phyloP scores from a whole-genome alignment of 2,797 vertebrate genomes.

The Antrozous pallidus region DNA sequence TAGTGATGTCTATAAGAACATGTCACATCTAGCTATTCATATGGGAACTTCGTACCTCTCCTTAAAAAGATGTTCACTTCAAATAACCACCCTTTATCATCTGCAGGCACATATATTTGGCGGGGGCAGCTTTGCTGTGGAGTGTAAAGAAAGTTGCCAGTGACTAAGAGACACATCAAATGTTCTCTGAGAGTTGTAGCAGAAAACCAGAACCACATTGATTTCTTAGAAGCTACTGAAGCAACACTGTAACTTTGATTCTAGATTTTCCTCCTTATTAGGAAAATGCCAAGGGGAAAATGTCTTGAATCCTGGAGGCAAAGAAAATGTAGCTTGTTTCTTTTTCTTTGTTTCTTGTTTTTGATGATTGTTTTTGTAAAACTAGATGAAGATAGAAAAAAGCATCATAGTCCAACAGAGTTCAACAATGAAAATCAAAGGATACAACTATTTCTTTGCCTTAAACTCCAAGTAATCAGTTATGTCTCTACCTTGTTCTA shows the following conservation, averaged over 20 bases:
- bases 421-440: constrained; percentile 49
- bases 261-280: constrained; percentile 57
- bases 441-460: constrained; percentile 11
- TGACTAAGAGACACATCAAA: neutral
- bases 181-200: neutral
- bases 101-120: neutral
- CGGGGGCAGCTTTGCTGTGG: neutral
- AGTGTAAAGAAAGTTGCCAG: constrained; percentile 17
- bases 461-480: neutral
- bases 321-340: constrained; percentile 33
- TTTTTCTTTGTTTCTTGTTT: constrained; percentile 47
- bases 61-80: constrained; percentile 1
- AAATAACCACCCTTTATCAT: neutral
- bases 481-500: neutral
- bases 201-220: constrained; percentile 11
- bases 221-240: constrained; percentile 55
- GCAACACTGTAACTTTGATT: constrained; percentile 51
- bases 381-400: neutral
- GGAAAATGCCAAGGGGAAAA: constrained; percentile 24
- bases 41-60: neutral
- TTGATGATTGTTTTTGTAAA: constrained; percentile 13
- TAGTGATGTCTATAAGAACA: neutral
- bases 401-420: neutral
- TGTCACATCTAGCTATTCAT: neutral
- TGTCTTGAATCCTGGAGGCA: constrained; percentile 25